Evolutionary conservation across 2,888 invertebrate genomes (phyloP).

Genomic region (Uropetala carovei): DNA sequence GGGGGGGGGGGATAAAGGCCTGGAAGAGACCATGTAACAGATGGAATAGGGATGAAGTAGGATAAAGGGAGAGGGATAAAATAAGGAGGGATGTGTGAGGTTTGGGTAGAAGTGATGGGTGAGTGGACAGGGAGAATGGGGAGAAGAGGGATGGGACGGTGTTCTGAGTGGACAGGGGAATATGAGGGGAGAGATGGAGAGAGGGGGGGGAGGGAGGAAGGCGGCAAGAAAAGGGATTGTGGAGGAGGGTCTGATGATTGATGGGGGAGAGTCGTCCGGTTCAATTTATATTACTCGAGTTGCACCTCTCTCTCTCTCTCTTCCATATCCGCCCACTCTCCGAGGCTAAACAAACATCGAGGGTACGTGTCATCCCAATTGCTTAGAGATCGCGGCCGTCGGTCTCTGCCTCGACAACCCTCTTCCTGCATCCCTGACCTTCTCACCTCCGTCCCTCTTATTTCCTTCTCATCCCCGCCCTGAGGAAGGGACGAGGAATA

Average conservation of each 20-base stretch:
- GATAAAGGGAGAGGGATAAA: neutral
- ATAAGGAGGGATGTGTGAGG: neutral
- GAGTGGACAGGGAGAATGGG: neutral
- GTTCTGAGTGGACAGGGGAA: neutral
- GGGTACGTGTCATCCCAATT: slow-evolving; percentile 33
- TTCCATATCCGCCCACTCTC: slow-evolving; percentile 22
- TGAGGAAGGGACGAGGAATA: neutral
- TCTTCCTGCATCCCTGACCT: neutral
- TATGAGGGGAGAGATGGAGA: neutral
- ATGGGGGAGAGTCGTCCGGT: neutral
- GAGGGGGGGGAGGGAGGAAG: neutral
- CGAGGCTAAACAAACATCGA: neutral
- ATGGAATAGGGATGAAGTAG: neutral
- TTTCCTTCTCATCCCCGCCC: neutral
- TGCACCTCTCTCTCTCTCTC: neutral
- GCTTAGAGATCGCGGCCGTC: neutral
- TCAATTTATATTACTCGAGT: slow-evolving; percentile 19
- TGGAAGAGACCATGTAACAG: neutral
- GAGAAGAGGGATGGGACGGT: neutral
- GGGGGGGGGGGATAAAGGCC: too few species aligned
- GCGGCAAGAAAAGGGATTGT: too few species aligned
- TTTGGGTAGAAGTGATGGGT: neutral
- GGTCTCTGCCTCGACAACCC: neutral
- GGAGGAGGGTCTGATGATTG: neutral
- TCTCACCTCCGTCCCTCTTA: neutral